Evolutionary conservation across 2,113 vertebrate genomes (phyloP), one percentile per base, ranked within the genome.

Genomic region (Edolisoma coerulescens): DNA sequence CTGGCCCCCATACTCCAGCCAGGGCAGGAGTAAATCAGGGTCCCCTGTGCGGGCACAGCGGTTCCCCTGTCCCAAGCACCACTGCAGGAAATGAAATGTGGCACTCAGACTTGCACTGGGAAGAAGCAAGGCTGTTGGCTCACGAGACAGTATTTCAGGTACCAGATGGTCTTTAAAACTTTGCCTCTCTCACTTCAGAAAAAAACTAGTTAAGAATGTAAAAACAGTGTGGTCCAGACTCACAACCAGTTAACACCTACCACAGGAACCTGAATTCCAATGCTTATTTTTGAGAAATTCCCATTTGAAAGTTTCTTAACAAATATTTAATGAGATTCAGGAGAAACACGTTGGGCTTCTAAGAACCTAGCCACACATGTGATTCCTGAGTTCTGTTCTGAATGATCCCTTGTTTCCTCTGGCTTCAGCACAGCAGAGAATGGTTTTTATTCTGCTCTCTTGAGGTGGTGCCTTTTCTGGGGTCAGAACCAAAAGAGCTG

Each of bases 341-440:
- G 71, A 87, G 28, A 57, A 80, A 26, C 26, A 23, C 1, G n/a
- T n/a, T 69, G 53, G 54, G n/a, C 22, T 80, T 33, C 52, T 59
- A 1, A 82, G 83, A 79, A 57, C 32, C 23, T 4, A 39, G 27
- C 17, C 1, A 0, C 42, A 47, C 1, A 1, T n/a, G 13, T 3
- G 39, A 52, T 37, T 54, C 4, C 27, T 54, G 75, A 27, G 54
- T 9, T 73, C 70, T 83, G 30, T 27, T 86, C 63, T 74, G 54
- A 63, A 27, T 11, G 24, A 11, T 27, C 69, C 42, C 63, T 54
- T 44, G 24, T 21, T 47, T 67, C 68, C 87, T 47, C 35, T 47
- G 56, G 49, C 77, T 63, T n/a, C 42, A 67, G 63, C 67, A 69
- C 18, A 65, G 54, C 32, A 65, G 41, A 50, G 8, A 17, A 59